phyloP scores from a whole-genome alignment of 2,888 invertebrate genomes.

The Pammene aurita region DNA sequence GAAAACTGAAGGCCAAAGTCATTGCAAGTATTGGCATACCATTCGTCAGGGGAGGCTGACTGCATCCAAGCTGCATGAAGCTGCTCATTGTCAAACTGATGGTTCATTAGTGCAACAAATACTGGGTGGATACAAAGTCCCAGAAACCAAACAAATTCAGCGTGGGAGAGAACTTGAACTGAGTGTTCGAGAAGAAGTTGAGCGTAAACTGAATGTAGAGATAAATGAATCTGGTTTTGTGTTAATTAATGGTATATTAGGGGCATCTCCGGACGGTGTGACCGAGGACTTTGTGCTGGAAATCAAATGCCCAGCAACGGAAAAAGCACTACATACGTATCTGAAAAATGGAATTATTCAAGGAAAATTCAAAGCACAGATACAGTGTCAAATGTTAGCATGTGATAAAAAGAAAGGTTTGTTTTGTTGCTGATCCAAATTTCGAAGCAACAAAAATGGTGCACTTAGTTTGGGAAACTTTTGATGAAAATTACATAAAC shows the following conservation, averaged over 20 bases:
- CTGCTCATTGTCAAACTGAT: constrained; percentile 31
- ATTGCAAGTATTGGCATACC: no score
- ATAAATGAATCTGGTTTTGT: no score
- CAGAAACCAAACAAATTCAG: constrained; percentile 16
- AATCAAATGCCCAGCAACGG: not conserved
- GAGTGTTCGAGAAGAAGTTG: not conserved
- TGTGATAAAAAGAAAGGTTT: constrained; percentile 4
- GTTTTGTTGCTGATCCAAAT: no score
- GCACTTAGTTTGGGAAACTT: no score
- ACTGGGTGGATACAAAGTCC: constrained; percentile 32
- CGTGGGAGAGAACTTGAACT: not conserved
- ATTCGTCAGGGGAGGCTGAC: constrained; percentile 27
- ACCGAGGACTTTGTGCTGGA: constrained; percentile 8
- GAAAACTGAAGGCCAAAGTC: no score
- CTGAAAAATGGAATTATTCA: not conserved
- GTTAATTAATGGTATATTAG: no score
- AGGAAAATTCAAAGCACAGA: constrained; percentile 12
- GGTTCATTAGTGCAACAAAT: constrained; percentile 32
- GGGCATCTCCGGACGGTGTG: constrained; percentile 21
- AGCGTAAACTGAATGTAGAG: constrained; percentile 11
- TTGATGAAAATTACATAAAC: no score
- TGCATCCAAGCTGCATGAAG: constrained; percentile 30
- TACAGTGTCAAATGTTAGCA: constrained; percentile 7
- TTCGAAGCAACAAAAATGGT: no score
- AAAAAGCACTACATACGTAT: constrained; percentile 5